phyloP scores from a whole-genome alignment of 2,113 vertebrate species.

The Axis porcinus region DNA sequence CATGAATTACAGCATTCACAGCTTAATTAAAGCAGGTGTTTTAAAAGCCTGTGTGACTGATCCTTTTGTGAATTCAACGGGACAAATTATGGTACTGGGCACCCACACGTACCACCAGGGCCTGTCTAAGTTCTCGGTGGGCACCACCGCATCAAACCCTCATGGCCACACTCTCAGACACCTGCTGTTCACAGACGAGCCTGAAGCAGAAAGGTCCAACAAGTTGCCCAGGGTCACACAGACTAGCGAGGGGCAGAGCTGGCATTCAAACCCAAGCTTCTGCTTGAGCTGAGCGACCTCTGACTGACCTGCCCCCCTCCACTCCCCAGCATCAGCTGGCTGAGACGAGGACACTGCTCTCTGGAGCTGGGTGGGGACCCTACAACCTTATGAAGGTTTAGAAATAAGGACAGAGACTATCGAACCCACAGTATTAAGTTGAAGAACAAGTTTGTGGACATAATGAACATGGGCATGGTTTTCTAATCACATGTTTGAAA shows the following conservation, averaged over 20 bases:
- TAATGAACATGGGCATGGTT: not conserved
- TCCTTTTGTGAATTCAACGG: not conserved
- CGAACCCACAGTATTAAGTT: not conserved
- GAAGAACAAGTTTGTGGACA: not conserved
- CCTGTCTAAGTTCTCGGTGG: not conserved
- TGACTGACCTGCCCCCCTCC: not conserved
- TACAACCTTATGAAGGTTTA: not conserved
- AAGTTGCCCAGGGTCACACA: not conserved
- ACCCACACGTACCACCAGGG: not conserved
- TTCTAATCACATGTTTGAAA: not conserved
- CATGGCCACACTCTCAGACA: rapidly evolving
- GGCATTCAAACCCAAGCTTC: not conserved
- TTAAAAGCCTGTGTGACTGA: not conserved
- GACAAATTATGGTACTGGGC: not conserved
- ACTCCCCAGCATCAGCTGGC: not conserved
- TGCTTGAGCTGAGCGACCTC: not conserved
- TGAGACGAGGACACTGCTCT: not conserved
- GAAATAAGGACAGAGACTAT: not conserved
- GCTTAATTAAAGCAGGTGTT: not conserved
- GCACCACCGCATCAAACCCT: too few relatives aligned
- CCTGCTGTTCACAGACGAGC: not conserved
- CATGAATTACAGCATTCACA: not conserved
- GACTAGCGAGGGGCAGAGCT: not conserved
- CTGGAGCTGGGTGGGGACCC: not conserved
- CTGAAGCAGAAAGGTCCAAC: not conserved